Base-by-base conservation (phyloP, 2,797 vertebrate species). In the Melanitta fusca region DNA sequence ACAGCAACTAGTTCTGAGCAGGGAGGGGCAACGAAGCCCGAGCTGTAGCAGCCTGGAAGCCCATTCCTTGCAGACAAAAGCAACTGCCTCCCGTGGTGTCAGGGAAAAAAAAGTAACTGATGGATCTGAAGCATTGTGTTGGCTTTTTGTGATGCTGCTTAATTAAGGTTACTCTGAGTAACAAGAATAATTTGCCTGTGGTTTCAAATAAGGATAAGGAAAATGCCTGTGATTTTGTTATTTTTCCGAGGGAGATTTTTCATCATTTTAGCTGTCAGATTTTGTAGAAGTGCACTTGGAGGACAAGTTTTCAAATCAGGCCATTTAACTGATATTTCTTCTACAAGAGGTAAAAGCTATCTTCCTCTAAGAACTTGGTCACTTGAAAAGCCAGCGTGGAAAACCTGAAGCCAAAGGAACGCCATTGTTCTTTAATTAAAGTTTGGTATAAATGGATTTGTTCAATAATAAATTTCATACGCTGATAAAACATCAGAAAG, bases 21-120 rank as follows among this genome's bases (percentile, higher is more conserved):
- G 60, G 53, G 95, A 47, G 69, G 64, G 72, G 85, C 49, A 51
- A 73, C 65, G 13, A 51, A 88, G 53, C 30, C 2, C 6, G 1
- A 3, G 19, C 70, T 82, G 82, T 22, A 17, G 88, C 82, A 88
- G 92, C 21, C 54, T 81, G 62, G 45, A 74, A 86, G 58, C 85
- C 81, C 8, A 45, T 9, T 9, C 34, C 61, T 81, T 61, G 38
- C 81, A 54, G 41, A 95, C 78, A 94, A 94, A 95, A 86, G 77
- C 72, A 56, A 28, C 27, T 0, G 28, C 73, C 77, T 75, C 84
- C 92, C 0, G 11, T 27, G 34, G 86, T 65, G 73, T 34, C 66
- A 13, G 32, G 25, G 18, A 38, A 51, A 71, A 51, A 70, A 66
- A 68, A 57, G 65, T 11, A 58, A 80, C 19, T 4, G 36, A 49